Percentiles rank a stretch among this genome's conserved stretches.
These are phyloP conservation scores for Galleria mellonella DNA, from an alignment of 1,140 invertebrate genomes.

Conservation along the genomic window DNA sequence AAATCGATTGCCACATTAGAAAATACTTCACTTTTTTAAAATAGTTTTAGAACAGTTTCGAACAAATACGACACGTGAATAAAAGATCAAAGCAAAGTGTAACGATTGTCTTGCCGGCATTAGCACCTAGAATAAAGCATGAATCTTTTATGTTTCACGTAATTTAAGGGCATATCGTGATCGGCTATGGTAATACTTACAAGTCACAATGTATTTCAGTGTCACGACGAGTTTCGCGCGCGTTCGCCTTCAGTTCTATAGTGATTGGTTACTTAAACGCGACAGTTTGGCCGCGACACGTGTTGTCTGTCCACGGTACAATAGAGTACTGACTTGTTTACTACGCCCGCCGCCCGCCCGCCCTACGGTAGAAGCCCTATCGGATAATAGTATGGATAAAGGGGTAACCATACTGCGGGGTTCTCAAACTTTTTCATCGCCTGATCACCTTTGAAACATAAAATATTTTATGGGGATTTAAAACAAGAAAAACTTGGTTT, in stretches of 20 bases:
- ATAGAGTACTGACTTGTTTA: not conserved
- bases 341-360: constrained; percentile 4
- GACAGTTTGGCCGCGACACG: not conserved
- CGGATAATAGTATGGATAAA: constrained; percentile 1
- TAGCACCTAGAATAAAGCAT: no score
- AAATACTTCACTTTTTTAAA: no score
- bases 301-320: not conserved
- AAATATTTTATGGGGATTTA: not conserved
- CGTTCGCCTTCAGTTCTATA: not conserved
- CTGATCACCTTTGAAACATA: not conserved
- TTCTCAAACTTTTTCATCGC: not conserved
- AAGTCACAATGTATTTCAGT: not conserved
- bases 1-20: no score
- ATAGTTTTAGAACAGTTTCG: no score
- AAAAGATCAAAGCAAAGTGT: no score
- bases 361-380: not conserved
- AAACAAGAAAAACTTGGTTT: not conserved
- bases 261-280: not conserved
- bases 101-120: no score
- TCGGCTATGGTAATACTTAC: not conserved
- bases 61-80: no score
- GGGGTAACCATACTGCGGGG: not conserved
- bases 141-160: no score
- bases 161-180: no score
- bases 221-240: not conserved